Conservation (phyloP, 2,888 invertebrate species). For the Meliscaeva auricollis region DNA sequence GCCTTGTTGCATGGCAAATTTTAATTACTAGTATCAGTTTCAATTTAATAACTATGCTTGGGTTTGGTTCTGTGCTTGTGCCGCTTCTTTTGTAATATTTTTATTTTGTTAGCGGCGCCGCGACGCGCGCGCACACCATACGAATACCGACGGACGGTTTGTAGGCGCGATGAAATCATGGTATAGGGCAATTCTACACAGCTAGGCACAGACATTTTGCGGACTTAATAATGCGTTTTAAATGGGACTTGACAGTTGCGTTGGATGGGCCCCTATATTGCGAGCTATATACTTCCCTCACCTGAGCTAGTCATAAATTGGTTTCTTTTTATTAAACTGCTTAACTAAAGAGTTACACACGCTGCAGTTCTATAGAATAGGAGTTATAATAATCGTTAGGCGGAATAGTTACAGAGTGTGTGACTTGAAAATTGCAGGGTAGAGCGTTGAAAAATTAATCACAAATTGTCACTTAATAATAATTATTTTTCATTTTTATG, state of each 20-base stretch:
- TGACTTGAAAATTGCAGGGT: conserved; percentile 53
- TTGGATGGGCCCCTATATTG: conserved; percentile 53
- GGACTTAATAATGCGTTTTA: conserved; percentile 74
- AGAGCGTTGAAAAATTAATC: conserved; percentile 71
- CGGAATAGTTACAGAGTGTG: conserved; percentile 32
- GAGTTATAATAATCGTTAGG: conserved; percentile 36
- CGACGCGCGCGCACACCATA: conserved; percentile 18
- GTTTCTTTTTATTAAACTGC: conserved; percentile 49
- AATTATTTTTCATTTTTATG: no score
- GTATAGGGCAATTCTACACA: conserved; percentile 7
- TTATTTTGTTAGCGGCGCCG: neutral
- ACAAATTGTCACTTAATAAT: conserved; percentile 76
- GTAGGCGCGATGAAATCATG: conserved; percentile 12
- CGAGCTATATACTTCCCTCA: conserved; percentile 4
- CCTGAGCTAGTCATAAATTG: conserved; percentile 52
- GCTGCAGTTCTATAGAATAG: neutral
- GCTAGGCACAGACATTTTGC: conserved; percentile 33
- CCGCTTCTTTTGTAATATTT: conserved; percentile 58
- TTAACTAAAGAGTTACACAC: conserved; percentile 47
- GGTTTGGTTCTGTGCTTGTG: conserved; percentile 20
- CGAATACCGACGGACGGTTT: neutral
- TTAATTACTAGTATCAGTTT: conserved; percentile 76
- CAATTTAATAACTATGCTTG: conserved; percentile 74
- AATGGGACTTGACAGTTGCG: conserved; percentile 74
- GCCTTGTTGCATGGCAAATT: conserved; percentile 73